phyloP scores from a whole-genome alignment of 1,140 invertebrate genomes.

The Monochamus saltuarius region DNA sequence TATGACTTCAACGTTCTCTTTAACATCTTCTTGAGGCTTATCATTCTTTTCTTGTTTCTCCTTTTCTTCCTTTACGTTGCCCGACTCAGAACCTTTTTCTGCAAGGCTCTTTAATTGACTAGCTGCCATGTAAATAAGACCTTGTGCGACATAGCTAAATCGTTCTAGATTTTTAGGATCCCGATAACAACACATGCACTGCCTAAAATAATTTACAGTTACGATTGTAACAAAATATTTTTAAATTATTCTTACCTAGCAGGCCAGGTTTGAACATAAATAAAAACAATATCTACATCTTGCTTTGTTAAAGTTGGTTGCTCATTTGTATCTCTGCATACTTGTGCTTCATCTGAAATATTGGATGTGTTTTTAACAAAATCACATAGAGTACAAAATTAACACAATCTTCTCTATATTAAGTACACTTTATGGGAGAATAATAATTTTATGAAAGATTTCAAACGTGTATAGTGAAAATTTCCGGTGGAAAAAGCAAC shows the following conservation, averaged over 20 bases:
- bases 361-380: not conserved
- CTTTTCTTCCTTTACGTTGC: conserved; percentile 33
- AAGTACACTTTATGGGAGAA: not conserved
- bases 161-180: conserved; percentile 88
- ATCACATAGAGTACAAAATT: conserved; percentile 8
- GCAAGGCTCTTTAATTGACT: conserved; percentile 72
- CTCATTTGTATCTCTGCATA: conserved; percentile 45
- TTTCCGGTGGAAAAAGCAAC: conserved; percentile 35
- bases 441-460: conserved; percentile 13
- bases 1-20: conserved; percentile 49
- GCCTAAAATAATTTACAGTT: conserved; percentile 57
- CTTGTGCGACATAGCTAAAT: conserved; percentile 82
- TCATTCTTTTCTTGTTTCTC: conserved; percentile 20
- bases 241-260: conserved; percentile 40
- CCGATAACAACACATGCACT: conserved; percentile 91
- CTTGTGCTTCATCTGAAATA: conserved; percentile 47
- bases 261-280: conserved; percentile 51
- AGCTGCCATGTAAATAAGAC: conserved; percentile 72
- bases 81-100: conserved; percentile 49
- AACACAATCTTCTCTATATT: conserved; percentile 3
- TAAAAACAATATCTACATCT: conserved; percentile 46
- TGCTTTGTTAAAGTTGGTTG: conserved; percentile 44
- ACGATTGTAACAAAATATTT: not conserved
- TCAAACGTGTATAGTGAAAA: conserved; percentile 14
- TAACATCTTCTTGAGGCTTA: conserved; percentile 35